phyloP scores from a whole-genome alignment of 2,113 vertebrate species.

The Edolisoma coerulescens region DNA sequence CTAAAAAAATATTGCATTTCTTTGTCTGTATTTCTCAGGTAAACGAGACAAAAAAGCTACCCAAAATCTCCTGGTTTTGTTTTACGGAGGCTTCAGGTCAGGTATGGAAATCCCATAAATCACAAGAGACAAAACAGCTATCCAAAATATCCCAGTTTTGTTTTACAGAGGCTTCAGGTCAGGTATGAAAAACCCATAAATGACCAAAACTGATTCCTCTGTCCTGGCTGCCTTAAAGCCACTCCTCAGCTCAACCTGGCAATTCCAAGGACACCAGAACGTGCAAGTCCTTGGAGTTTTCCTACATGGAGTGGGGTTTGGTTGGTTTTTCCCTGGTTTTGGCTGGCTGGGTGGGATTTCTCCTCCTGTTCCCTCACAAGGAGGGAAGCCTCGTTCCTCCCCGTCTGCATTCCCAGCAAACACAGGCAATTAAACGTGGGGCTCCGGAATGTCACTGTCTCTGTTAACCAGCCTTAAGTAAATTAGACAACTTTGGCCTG shows the following conservation, averaged over 20 bases:
- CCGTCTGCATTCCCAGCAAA: neutral
- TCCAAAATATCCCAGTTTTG: neutral
- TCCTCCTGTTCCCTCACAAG: neutral
- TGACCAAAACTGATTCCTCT: neutral
- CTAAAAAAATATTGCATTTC: neutral
- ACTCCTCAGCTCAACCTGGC: neutral
- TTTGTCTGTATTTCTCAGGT: neutral
- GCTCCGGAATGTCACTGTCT: neutral
- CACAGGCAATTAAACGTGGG: neutral
- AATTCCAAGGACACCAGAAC: accelerated
- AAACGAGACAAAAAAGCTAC: neutral
- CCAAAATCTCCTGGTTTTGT: neutral
- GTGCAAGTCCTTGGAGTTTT: neutral
- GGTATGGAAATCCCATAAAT: neutral
- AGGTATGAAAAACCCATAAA: neutral
- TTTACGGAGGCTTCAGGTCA: neutral
- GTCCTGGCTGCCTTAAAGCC: neutral
- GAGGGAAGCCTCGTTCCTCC: neutral
- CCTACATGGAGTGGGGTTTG: accelerated
- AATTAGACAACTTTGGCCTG: conserved; percentile 27
- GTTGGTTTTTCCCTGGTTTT: neutral
- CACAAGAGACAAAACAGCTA: neutral
- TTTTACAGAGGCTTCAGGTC: neutral
- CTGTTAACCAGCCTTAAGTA: neutral
- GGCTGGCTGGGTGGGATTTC: neutral